These are phyloP conservation scores for Cygnus atratus DNA, from an alignment of 2,113 vertebrate species.

Conservation along the genomic window DNA sequence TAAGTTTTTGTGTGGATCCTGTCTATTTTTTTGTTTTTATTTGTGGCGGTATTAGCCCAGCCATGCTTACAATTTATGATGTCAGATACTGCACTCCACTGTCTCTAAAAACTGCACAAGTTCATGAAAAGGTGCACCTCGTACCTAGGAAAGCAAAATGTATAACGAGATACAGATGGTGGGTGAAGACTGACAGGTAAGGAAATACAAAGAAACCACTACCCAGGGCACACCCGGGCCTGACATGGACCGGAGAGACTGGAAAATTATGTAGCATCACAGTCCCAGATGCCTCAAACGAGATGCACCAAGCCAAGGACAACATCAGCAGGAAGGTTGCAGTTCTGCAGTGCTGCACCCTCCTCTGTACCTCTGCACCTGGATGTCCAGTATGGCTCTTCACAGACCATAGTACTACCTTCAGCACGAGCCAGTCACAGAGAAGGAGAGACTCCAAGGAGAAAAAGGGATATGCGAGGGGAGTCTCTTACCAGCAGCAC, in stretches of 20 bases:
- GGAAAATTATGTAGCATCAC: accelerated
- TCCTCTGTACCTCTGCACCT: accelerated
- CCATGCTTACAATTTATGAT: background rate
- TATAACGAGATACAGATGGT: background rate
- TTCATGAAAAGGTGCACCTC: background rate
- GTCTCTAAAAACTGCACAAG: background rate
- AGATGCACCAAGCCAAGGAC: background rate
- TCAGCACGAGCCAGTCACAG: background rate
- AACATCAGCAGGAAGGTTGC: background rate
- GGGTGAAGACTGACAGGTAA: background rate
- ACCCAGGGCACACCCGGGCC: background rate
- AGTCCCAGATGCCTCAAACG: background rate
- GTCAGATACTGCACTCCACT: background rate
- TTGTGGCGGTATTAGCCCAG: background rate
- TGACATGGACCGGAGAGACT: background rate
- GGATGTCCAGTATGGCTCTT: background rate
- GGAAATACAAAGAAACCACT: background rate
- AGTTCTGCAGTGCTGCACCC: background rate
- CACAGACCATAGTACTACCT: background rate
- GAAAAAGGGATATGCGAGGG: background rate
- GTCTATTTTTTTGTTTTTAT: background rate
- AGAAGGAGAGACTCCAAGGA: background rate
- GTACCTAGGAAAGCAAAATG: background rate
- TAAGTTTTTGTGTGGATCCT: background rate
- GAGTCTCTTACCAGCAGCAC: background rate